Conservation (phyloP, 1,140 invertebrate species). For the Leptopilina clavipes region DNA sequence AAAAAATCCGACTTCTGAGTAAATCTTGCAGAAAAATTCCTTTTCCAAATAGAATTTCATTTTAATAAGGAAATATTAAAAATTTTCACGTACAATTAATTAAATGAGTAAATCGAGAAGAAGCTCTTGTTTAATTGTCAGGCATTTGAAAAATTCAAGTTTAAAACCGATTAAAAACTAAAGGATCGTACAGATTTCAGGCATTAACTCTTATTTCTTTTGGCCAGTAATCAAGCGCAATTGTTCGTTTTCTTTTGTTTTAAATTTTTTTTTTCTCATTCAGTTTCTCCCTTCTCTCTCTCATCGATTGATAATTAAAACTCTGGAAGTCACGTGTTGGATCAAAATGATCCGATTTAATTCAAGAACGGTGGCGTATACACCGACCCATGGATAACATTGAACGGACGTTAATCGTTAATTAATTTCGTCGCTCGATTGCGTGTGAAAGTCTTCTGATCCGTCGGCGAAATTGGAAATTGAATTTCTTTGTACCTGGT, state of each 20-base stretch:
- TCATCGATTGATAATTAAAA: background rate
- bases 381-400: background rate
- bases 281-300: background rate
- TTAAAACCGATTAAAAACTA: background rate
- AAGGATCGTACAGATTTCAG: background rate
- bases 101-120: too few relatives aligned
- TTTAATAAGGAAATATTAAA: too few relatives aligned
- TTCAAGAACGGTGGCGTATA: constrained; percentile 5
- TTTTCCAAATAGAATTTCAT: too few relatives aligned
- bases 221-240: background rate
- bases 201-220: background rate
- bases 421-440: constrained; percentile 34
- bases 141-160: too few relatives aligned
- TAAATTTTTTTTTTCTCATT: background rate
- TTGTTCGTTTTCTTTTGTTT: background rate
- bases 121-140: too few relatives aligned
- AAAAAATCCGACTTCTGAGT: too few relatives aligned
- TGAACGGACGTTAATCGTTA: constrained; percentile 28
- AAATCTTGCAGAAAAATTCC: too few relatives aligned
- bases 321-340: constrained; percentile 39
- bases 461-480: constrained; percentile 23
- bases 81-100: too few relatives aligned
- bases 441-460: constrained; percentile 26
- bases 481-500: constrained; percentile 26
- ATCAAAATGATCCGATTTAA: constrained; percentile 60